Base-by-base conservation (phyloP, 2,113 vertebrate genomes). In the Chelonoidis abingdonii region DNA sequence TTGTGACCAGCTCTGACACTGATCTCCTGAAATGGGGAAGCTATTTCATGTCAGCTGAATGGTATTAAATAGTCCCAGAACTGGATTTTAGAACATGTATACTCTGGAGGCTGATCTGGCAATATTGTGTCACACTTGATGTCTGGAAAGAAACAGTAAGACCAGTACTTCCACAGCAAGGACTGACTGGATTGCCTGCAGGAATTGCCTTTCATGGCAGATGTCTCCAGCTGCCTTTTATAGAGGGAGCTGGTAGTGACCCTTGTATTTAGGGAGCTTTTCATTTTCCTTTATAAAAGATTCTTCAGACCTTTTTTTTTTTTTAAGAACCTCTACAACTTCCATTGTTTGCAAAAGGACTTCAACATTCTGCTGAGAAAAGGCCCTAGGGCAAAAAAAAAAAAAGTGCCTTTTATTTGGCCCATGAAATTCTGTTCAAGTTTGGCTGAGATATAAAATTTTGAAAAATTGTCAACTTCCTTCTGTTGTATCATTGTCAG, bases 11-110 rank as follows among this genome's bases (percentile, higher is more conserved):
- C 47, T 90, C 25, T 89, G 90, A 90, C 81, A 91, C 14, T 76
- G 10, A 8, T 54, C 6, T 86, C 50, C 89, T 47, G 75, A 76
- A 90, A 89, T 92, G 59, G 54, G 49, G 83, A 89, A 24, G 38
- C 9, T 95, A 90, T 93, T 95, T 96, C 1, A 80, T 93, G 94
- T 95, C 59, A 93, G 16, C n/a, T 75, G 86, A 96, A 76, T 91
- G 76, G 69, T 93, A 93, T 90, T 96, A 90, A 97, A 85, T 96
- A 95, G 96, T 93, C 82, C 53, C 59, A 14, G 10, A 93, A 80
- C 89, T 91, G 62, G 10, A 88, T 97, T 89, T 91, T 91, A 95
- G 62, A 31, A 6, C 47, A n/a, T 80, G 52, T 91, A 76, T 88
- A 80, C 88, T 49, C 41, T 52, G 80, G 47, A 79, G 54, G 80